Percentiles rank a stretch among this genome's conserved stretches.
phyloP scores from a whole-genome alignment of 2,113 vertebrate genomes.

The Microtus richardsoni region DNA sequence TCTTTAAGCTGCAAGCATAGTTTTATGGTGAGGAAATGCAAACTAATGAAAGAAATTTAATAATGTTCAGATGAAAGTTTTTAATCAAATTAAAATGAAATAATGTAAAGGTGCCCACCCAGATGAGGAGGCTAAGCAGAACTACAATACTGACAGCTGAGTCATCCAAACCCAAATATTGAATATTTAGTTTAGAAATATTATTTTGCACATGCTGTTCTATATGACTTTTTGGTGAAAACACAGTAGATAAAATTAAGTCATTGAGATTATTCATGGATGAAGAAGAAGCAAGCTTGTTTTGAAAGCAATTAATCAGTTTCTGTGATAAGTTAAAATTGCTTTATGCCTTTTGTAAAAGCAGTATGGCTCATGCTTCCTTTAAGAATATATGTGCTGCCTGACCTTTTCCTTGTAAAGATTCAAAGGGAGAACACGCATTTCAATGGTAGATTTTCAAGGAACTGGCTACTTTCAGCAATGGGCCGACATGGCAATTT shows the following conservation, averaged over 20 bases:
- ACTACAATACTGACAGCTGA: slow-evolving; percentile 26
- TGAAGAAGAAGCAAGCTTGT: slow-evolving; percentile 47
- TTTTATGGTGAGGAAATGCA: slow-evolving; percentile 59
- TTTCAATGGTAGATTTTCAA: slow-evolving; percentile 58
- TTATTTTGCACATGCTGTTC: not conserved
- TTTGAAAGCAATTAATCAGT: slow-evolving; percentile 51
- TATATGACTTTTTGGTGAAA: slow-evolving; percentile 45
- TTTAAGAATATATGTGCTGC: slow-evolving; percentile 54
- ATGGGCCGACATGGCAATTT: slow-evolving; percentile 85
- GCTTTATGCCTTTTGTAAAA: slow-evolving; percentile 11
- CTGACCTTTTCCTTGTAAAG: slow-evolving; percentile 44
- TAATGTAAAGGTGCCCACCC: slow-evolving; percentile 40
- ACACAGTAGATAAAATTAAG: slow-evolving; percentile 65
- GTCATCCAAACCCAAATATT: slow-evolving; percentile 44
- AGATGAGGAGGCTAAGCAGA: not conserved
- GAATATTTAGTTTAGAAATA: slow-evolving; percentile 55
- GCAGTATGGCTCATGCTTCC: slow-evolving; percentile 57
- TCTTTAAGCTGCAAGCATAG: slow-evolving; percentile 60
- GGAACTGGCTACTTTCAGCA: slow-evolving; percentile 30
- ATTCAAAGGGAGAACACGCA: slow-evolving; percentile 32
- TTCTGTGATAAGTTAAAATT: slow-evolving; percentile 65
- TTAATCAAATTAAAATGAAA: slow-evolving; percentile 60
- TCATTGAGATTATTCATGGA: not conserved
- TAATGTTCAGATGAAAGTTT: slow-evolving; percentile 76
- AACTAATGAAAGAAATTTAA: slow-evolving; percentile 75